Conservation (phyloP, 1,140 invertebrate genomes). For the Armadillidium nasatum region DNA sequence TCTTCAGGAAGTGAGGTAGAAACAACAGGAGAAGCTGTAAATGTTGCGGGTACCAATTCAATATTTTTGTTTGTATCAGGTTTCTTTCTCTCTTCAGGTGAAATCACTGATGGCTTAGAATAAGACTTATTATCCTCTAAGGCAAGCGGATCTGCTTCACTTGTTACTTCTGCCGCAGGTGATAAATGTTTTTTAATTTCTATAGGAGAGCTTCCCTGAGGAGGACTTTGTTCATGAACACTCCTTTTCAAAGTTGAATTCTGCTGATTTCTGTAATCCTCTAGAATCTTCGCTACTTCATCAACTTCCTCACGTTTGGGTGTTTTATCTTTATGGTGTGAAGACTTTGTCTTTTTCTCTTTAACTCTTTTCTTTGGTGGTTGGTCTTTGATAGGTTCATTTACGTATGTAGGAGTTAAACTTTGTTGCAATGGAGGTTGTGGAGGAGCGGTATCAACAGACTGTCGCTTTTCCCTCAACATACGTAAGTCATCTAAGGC, state of each 20-base stretch:
- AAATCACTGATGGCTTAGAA: neutral
- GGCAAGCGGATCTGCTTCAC: neutral
- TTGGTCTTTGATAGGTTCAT: slow-evolving; percentile 34
- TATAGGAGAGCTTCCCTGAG: neutral
- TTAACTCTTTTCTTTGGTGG: slow-evolving; percentile 39
- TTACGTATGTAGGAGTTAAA: slow-evolving; percentile 32
- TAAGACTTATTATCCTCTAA: neutral
- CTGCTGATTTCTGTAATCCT: slow-evolving; percentile 35
- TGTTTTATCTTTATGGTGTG: slow-evolving; percentile 36
- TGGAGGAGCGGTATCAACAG: slow-evolving; percentile 56
- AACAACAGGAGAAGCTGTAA: slow-evolving; percentile 28
- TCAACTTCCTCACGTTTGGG: slow-evolving; percentile 29
- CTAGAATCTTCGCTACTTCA: slow-evolving; percentile 35
- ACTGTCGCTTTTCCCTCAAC: slow-evolving; percentile 71
- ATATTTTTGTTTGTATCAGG: slow-evolving; percentile 7
- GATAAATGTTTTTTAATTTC: neutral
- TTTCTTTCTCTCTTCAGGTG: neutral
- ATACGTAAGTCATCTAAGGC: slow-evolving; percentile 67
- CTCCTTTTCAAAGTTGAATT: slow-evolving; percentile 33
- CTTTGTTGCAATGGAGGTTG: slow-evolving; percentile 24
- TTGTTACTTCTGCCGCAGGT: neutral
- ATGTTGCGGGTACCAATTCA: slow-evolving; percentile 15
- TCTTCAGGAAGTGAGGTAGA: slow-evolving; percentile 32
- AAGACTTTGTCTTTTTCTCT: slow-evolving; percentile 33
- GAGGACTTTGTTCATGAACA: slow-evolving; percentile 34